Base-by-base conservation (phyloP, 2,797 vertebrate species). In the Falco concolor region DNA sequence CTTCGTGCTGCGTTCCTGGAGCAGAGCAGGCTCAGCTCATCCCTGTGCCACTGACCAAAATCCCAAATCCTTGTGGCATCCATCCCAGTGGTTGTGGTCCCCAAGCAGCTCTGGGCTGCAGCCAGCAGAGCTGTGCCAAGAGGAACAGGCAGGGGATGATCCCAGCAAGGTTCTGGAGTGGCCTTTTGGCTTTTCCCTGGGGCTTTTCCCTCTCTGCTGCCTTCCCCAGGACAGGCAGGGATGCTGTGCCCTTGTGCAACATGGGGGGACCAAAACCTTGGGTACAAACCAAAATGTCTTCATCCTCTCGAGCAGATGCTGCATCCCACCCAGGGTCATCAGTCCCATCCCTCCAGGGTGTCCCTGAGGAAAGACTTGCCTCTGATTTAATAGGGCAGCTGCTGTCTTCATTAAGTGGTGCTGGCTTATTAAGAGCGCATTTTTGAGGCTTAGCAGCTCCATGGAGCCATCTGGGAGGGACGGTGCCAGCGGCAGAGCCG, bases 381-480 rank as follows among this genome's bases (percentile, higher is more conserved):
- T 69, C 54, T 27, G 25, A 0, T 76, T 78, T 34, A 25, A 7
- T 1, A 27, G 86, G 89, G 63, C 67, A 87, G 84, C 80, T 52
- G 86, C 65, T 74, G 81, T 10, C 78, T 89, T 92, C 7, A 0
- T 91, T 70, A 87, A 94, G 86, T 28, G 78, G 28, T 69, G 82
- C 23, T 87, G 84, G 70, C 68, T 96, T 23, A 90, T 93, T 94
- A 92, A 92, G 81, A 94, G 20, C 77, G 89, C 93, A 94, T 96
- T 96, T 93, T 92, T 97, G 92, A 95, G 95, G 92, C 82, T 97
- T 96, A 80, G 90, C 93, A 92, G 95, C 95, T 96, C 92, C 34
- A 25, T 5, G 1, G 80, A 89, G 81, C 78, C 0, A 1, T 25
- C 64, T 74, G 93, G 64, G 84, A 93, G 60, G 49, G 90, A 44